Evolutionary conservation across 2,888 invertebrate species (phyloP).

Genomic region (Lamellibrachia satsuma): DNA sequence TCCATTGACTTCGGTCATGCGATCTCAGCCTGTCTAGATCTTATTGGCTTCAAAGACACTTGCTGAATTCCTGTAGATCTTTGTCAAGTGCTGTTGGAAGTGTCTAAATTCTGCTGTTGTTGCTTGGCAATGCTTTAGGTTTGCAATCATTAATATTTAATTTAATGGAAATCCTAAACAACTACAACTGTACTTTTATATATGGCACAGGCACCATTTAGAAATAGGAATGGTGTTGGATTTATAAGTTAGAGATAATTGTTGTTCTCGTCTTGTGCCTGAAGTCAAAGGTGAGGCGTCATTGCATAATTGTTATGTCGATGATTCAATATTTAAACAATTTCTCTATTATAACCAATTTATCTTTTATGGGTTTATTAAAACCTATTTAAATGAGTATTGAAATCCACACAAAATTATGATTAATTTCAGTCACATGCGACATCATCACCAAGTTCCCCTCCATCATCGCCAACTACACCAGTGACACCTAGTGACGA

Average conservation of each 20-base stretch:
- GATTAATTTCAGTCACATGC: conserved; percentile 51
- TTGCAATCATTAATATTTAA: neutral
- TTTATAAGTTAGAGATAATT: neutral
- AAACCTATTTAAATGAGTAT: neutral
- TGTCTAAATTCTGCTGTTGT: neutral
- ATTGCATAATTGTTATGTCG: neutral
- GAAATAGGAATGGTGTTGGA: neutral
- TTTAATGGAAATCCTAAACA: neutral
- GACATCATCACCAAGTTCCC: conserved; percentile 53
- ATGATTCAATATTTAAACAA: no score
- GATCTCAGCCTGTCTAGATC: no score
- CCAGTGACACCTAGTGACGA: conserved; percentile 6
- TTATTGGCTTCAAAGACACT: no score
- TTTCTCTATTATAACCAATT: no score
- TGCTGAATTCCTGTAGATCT: no score
- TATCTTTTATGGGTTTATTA: neutral
- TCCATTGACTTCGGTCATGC: no score
- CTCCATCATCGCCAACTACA: conserved; percentile 52
- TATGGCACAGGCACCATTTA: neutral
- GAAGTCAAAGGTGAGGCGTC: neutral
- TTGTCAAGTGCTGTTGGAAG: neutral
- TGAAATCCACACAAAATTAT: neutral
- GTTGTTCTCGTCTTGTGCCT: neutral
- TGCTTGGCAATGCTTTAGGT: neutral
- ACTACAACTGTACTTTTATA: neutral